phyloP scores from a whole-genome alignment of 1,140 invertebrate species.

The Nephotettix cincticeps region DNA sequence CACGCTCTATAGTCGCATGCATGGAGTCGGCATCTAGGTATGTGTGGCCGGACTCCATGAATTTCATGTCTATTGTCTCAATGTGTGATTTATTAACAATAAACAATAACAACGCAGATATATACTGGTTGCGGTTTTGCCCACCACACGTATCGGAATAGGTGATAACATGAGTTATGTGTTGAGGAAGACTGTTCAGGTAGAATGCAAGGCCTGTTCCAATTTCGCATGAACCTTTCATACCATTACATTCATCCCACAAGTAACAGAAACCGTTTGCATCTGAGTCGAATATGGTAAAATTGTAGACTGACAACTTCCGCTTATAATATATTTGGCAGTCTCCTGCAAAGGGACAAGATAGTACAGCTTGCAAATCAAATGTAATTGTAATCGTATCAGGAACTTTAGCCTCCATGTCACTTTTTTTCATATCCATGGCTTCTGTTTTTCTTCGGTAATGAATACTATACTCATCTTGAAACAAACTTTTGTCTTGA shows the following conservation, averaged over 20 bases:
- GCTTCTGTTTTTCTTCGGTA: slow-evolving; percentile 14
- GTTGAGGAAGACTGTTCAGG: slow-evolving; percentile 12
- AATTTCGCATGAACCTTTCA: slow-evolving; percentile 26
- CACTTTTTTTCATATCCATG: slow-evolving; percentile 24
- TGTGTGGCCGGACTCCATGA: slow-evolving; percentile 47
- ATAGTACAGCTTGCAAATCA: slow-evolving; percentile 41
- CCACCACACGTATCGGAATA: slow-evolving; percentile 33
- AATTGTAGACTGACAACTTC: slow-evolving; percentile 25
- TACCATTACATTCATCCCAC: slow-evolving; percentile 29
- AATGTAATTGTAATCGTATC: slow-evolving; percentile 33
- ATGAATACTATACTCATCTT: slow-evolving; percentile 17
- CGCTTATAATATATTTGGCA: slow-evolving; percentile 38
- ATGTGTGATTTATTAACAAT: slow-evolving; percentile 21
- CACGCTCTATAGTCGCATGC: slow-evolving; percentile 41
- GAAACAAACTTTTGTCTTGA: slow-evolving; percentile 6
- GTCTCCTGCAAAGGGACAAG: slow-evolving; percentile 36
- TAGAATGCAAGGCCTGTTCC: slow-evolving; percentile 26
- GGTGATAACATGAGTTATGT: slow-evolving; percentile 22
- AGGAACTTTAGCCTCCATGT: slow-evolving; percentile 25
- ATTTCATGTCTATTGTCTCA: slow-evolving; percentile 41
- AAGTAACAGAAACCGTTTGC: slow-evolving; percentile 30
- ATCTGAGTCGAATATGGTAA: slow-evolving; percentile 24
- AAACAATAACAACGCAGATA: slow-evolving; percentile 30
- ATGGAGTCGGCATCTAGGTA: slow-evolving; percentile 49
- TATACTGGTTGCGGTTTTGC: slow-evolving; percentile 30